phyloP scores from a whole-genome alignment of 1,140 invertebrate genomes.

The Leucophenga varia region DNA sequence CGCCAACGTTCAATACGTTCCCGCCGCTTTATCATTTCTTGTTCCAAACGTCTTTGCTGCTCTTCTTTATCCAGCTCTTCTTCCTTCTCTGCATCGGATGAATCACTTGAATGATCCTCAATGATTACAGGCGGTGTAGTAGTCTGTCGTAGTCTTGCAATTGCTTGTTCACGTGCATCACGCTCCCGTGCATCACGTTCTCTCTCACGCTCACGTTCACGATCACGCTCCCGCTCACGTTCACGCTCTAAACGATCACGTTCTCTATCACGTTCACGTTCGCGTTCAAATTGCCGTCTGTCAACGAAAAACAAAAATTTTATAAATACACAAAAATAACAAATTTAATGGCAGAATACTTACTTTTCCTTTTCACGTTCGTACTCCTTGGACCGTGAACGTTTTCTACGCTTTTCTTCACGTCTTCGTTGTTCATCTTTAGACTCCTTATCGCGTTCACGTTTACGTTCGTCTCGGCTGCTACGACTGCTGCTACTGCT shows the following conservation, averaged over 20 bases:
- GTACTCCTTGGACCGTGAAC: constrained; percentile 55
- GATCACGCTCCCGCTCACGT: constrained; percentile 28
- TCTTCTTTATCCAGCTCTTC: constrained; percentile 64
- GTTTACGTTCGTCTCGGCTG: constrained; percentile 30
- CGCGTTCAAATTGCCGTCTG: constrained; percentile 46
- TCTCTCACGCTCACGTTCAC: constrained; percentile 44
- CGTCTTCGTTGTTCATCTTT: constrained; percentile 8
- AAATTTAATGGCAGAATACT: constrained; percentile 7
- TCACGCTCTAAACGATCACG: constrained; percentile 50
- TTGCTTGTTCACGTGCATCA: constrained; percentile 3
- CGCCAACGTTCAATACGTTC: constrained; percentile 93
- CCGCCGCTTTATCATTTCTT: constrained; percentile 94
- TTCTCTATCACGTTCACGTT: constrained; percentile 26
- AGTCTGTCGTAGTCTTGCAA: too few species aligned
- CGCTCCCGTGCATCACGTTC: constrained; percentile 54
- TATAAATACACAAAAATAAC: not conserved
- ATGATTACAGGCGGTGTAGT: constrained; percentile 25
- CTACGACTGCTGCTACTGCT: constrained; percentile 17
- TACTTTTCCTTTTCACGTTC: constrained; percentile 43
- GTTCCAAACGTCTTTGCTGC: constrained; percentile 85
- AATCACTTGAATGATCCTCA: constrained; percentile 33
- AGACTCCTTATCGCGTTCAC: constrained; percentile 48
- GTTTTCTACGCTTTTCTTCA: constrained; percentile 47
- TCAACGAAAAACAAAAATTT: not conserved
- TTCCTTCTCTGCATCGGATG: constrained; percentile 33